Conservation (phyloP, 2,888 invertebrate genomes). For the Cheilosia soror region DNA sequence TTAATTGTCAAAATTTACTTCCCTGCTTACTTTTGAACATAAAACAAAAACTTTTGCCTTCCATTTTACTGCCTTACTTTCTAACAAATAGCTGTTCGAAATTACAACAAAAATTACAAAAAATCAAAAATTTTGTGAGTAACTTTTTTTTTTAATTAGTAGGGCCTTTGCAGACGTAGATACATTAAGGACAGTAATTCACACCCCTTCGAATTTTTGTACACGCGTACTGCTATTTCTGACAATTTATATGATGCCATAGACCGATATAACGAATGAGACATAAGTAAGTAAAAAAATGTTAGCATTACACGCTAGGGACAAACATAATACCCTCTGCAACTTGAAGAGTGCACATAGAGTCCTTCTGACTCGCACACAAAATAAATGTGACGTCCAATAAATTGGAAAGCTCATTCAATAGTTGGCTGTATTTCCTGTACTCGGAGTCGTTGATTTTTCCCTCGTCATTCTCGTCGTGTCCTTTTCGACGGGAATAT, state of each 20-base stretch:
- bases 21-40: neutral
- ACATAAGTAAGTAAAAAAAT: neutral
- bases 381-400: slow-evolving; percentile 59
- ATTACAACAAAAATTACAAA: neutral
- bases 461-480: slow-evolving; percentile 11
- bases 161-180: neutral
- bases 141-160: slow-evolving; percentile 57
- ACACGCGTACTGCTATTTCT: slow-evolving; percentile 1
- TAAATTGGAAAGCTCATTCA: slow-evolving; percentile 59
- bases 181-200: slow-evolving; percentile 13
- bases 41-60: slow-evolving; percentile 10
- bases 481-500: neutral
- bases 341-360: slow-evolving; percentile 27
- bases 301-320: neutral
- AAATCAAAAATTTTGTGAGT: slow-evolving; percentile 47
- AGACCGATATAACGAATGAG: neutral
- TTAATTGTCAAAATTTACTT: slow-evolving; percentile 20
- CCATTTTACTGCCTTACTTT: neutral
- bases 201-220: slow-evolving; percentile 8
- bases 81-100: neutral
- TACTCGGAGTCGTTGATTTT: neutral
- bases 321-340: neutral
- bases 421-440: slow-evolving; percentile 36
- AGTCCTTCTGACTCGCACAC: slow-evolving; percentile 13
- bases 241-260: slow-evolving; percentile 1